Base-by-base conservation (phyloP, 2,888 invertebrate genomes). In the Eristalis intricaria region DNA sequence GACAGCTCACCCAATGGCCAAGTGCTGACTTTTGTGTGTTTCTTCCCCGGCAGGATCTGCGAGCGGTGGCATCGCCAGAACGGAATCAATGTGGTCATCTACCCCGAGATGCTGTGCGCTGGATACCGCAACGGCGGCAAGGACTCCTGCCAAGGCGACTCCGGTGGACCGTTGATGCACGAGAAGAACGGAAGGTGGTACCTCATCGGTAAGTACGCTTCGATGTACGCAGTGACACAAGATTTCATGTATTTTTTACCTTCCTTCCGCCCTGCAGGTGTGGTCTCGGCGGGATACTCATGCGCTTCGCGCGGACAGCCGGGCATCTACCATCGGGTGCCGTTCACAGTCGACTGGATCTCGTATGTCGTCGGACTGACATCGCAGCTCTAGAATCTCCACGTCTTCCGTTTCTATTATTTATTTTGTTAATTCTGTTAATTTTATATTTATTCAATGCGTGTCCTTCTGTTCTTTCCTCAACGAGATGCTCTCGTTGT, bases 31-130 rank as follows among this genome's bases (percentile, higher is more conserved):
- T 50, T n/a, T 63, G 11, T 56, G 15, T 26, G 11, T 43, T 35
- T 43, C 35, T 70, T 22, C 26, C n/a, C 4, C 89, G 89, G 19
- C 73, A 91, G 91, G 84, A 95, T 95, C 61, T 95, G 95, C 89
- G 95, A 95, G 90, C 92, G 95, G 90, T 95, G 95, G 95, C 95
- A 95, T 90, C 93, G 95, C 61, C 95, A 95, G 90, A 95, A 95
- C 89, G 95, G 95, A 93, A 91, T 91, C 89, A 93, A 93, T 87
- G 93, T 93, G 61, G 96, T 98, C 19, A 98, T 98, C 91, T 98
- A 98, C 93, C 98, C 98, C 61, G 98, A 98, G 93, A 98, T 98
- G 98, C 95, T 98, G 93, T 98, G 98, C 92, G 98, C 98, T 0
- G 98, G 98, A 2, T 98, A 98, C 92, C 95, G 97, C 71, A 96